Percentiles rank a stretch among this genome's conserved stretches.
Evolutionary conservation across 2,797 vertebrate genomes (phyloP).

Genomic region (Linurgus olivaceus): DNA sequence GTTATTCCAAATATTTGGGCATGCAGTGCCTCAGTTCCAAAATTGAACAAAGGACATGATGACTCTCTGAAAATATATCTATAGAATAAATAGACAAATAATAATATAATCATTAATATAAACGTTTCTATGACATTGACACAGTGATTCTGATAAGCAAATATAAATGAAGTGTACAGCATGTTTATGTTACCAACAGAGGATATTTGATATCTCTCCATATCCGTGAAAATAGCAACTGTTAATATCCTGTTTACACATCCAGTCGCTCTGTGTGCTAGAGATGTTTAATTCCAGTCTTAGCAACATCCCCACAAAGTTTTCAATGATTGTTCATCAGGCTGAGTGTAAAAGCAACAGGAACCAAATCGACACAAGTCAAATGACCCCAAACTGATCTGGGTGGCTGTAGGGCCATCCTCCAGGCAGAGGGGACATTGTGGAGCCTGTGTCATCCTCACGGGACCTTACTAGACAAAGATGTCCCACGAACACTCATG

Average conservation of each 20-base stretch:
- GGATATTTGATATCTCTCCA: background rate
- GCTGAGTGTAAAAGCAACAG: constrained; percentile 70
- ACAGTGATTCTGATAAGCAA: background rate
- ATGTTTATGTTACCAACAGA: background rate
- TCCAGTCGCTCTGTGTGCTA: constrained; percentile 54
- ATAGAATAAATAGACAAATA: constrained; percentile 50
- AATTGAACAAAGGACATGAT: constrained; percentile 44
- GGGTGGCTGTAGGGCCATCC: constrained; percentile 70
- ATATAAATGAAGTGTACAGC: constrained; percentile 13
- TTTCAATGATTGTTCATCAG: constrained; percentile 61
- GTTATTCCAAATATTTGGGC: constrained; percentile 73
- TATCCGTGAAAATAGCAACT: constrained; percentile 22
- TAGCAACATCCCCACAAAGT: constrained; percentile 46
- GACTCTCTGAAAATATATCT: constrained; percentile 52
- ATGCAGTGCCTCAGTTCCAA: constrained; percentile 59
- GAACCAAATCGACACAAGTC: constrained; percentile 65
- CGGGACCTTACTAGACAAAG: constrained; percentile 65
- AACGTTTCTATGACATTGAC: background rate
- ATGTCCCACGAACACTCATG: constrained; percentile 56
- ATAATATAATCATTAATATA: constrained; percentile 42
- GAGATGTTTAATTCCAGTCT: constrained; percentile 54
- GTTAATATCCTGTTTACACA: constrained; percentile 76
- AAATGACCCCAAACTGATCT: constrained; percentile 73
- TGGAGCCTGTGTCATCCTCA: constrained; percentile 76
- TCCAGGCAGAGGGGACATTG: constrained; percentile 73